Percentiles rank a stretch among this genome's conserved stretches.
Conservation (phyloP, 1,140 invertebrate genomes). For the Drosophila tsacasi region DNA sequence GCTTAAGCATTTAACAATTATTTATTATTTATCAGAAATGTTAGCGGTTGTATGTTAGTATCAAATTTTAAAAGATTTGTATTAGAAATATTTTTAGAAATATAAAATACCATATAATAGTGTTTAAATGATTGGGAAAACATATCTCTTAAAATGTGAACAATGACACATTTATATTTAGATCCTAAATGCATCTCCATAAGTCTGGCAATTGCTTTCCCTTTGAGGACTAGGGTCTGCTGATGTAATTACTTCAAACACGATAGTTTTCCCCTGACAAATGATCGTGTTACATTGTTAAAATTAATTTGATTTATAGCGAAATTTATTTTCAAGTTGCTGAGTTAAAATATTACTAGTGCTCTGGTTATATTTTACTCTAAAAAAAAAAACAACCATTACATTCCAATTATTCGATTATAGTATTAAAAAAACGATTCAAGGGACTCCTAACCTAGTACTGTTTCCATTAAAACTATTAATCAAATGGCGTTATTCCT, state of each 20-base stretch:
- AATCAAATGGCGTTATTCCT: slow-evolving; percentile 48
- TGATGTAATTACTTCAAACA: neutral
- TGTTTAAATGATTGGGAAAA: too few relatives aligned
- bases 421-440: neutral
- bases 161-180: neutral
- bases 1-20: too few relatives aligned
- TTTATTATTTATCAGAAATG: neutral
- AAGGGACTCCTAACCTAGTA: neutral
- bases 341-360: neutral
- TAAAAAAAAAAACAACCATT: neutral
- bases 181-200: too few relatives aligned
- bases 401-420: neutral
- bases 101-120: neutral
- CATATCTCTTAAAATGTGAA: neutral
- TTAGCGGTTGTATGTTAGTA: neutral
- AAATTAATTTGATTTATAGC: neutral
- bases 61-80: too few relatives aligned
- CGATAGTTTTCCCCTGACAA: neutral
- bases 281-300: neutral
- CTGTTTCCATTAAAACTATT: slow-evolving; percentile 40
- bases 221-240: neutral
- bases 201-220: neutral
- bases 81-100: too few relatives aligned
- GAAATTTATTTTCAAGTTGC: neutral
- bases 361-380: neutral